A percentile compares a stretch with the other conserved stretches of the same genome.
These are phyloP conservation scores for Sanderia malayensis DNA, from an alignment of 30 jellyfish, hydroid and myxozoan genomes.

Conservation along the genomic window DNA sequence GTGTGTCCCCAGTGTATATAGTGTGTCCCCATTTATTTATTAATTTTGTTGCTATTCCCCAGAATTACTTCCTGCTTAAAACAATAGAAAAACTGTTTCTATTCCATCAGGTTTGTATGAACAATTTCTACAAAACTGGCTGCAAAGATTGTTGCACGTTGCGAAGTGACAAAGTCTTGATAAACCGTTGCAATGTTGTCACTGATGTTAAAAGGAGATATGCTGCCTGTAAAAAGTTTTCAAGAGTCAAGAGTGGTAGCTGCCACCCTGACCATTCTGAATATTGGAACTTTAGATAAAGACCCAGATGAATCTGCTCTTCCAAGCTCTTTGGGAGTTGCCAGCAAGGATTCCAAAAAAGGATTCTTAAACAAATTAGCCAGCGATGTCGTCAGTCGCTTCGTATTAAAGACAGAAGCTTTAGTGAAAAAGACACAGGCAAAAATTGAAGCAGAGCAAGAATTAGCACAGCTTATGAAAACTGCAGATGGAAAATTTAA, in stretches of 20 bases:
- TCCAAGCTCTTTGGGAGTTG: too few relatives aligned
- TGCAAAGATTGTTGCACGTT: not conserved
- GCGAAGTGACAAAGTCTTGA: not conserved
- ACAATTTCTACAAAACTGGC: slow-evolving; percentile 4
- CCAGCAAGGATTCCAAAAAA: not conserved
- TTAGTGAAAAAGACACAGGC: not conserved
- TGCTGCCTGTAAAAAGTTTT: slow-evolving; percentile 1
- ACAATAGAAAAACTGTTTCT: too few relatives aligned
- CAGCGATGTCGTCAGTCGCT: not conserved
- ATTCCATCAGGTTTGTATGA: not conserved
- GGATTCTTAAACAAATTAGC: too few relatives aligned
- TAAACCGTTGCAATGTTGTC: slow-evolving; percentile 1
- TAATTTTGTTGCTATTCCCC: too few relatives aligned
- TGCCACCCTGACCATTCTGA: slow-evolving; percentile 12
- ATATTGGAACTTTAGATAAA: too few relatives aligned
- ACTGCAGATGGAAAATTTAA: too few relatives aligned
- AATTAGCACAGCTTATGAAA: too few relatives aligned
- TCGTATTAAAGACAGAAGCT: not conserved
- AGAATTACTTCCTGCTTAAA: too few relatives aligned
- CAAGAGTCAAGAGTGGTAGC: slow-evolving; percentile 3
- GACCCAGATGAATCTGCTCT: too few relatives aligned
- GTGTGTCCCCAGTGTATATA: too few relatives aligned
- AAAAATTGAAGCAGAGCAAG: not conserved
- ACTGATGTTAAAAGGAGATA: not conserved
- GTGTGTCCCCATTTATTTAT: too few relatives aligned